A percentile compares a stretch with the other conserved stretches of the same genome.
phyloP scores from a whole-genome alignment of 2,113 vertebrate species.

The Tetrax tetrax region DNA sequence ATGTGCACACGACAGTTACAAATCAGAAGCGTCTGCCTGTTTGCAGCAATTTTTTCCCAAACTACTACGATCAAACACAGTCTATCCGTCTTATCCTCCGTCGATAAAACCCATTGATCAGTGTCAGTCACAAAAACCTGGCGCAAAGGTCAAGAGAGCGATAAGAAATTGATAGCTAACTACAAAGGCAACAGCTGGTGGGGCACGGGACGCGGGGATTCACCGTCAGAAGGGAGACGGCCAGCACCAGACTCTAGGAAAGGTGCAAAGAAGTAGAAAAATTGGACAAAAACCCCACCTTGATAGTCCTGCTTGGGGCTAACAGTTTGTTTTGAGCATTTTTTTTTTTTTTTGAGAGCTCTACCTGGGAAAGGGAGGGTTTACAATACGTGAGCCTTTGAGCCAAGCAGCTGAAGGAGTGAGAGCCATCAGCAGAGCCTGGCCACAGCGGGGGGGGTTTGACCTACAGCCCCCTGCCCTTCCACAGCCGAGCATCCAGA shows the following conservation, averaged over 20 bases:
- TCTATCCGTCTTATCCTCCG: neutral
- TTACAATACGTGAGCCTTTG: neutral
- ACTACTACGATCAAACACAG: neutral
- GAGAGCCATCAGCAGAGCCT: neutral
- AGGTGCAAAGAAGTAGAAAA: neutral
- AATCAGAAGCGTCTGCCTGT: neutral
- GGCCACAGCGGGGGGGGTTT: accelerated
- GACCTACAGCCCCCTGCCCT: neutral
- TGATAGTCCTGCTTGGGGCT: neutral
- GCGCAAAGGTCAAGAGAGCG: neutral
- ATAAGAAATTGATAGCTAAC: neutral
- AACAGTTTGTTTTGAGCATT: neutral
- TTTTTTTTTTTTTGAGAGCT: neutral
- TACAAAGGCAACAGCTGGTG: neutral
- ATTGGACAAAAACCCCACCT: neutral
- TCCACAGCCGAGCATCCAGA: neutral
- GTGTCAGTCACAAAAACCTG: neutral
- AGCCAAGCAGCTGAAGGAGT: neutral
- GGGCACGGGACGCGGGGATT: neutral
- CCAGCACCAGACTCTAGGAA: neutral
- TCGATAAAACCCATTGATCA: neutral
- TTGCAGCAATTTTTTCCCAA: neutral
- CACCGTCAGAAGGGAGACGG: neutral
- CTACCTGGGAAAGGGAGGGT: neutral
- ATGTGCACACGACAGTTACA: accelerated